Evolutionary conservation across 2,888 invertebrate species (phyloP).

Genomic region (Hirtodrosophila cameraria): DNA sequence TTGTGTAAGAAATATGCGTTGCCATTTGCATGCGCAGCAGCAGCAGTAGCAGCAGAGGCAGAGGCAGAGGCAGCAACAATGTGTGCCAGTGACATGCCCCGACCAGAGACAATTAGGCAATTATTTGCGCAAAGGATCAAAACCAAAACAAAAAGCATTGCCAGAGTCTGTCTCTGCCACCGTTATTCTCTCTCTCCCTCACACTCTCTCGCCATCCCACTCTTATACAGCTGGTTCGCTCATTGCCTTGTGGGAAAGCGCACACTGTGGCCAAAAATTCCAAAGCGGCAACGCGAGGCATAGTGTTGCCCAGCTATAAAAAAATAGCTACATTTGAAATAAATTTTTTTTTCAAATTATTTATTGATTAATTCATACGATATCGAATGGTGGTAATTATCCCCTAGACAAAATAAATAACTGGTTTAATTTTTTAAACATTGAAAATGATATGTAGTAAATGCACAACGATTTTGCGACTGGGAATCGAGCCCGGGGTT

Average conservation of each 20-base stretch:
- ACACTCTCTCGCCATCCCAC: slow-evolving; percentile 2
- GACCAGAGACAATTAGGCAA: slow-evolving; percentile 79
- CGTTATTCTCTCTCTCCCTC: slow-evolving; percentile 4
- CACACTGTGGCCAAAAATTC: slow-evolving; percentile 51
- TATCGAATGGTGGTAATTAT: no score
- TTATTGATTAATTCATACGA: no score
- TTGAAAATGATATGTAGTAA: no score
- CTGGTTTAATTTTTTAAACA: no score
- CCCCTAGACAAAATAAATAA: no score
- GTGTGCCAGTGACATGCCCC: slow-evolving; percentile 59
- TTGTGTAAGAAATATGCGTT: slow-evolving; percentile 75
- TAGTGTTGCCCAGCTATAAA: not conserved
- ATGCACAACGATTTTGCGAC: no score
- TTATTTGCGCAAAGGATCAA: slow-evolving; percentile 81
- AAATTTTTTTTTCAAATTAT: no score
- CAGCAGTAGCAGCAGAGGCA: slow-evolving; percentile 13
- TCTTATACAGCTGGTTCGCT: not conserved
- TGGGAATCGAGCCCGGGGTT: no score
- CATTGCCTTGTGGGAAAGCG: slow-evolving; percentile 42
- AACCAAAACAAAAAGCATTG: slow-evolving; percentile 75
- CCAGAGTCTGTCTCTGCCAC: slow-evolving; percentile 30
- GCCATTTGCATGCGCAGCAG: slow-evolving; percentile 67
- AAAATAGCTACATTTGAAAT: no score
- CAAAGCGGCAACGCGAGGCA: not conserved
- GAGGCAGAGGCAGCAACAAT: slow-evolving; percentile 31